Base-by-base conservation (phyloP, 1,140 invertebrate genomes). In the Rhyzopertha dominica region DNA sequence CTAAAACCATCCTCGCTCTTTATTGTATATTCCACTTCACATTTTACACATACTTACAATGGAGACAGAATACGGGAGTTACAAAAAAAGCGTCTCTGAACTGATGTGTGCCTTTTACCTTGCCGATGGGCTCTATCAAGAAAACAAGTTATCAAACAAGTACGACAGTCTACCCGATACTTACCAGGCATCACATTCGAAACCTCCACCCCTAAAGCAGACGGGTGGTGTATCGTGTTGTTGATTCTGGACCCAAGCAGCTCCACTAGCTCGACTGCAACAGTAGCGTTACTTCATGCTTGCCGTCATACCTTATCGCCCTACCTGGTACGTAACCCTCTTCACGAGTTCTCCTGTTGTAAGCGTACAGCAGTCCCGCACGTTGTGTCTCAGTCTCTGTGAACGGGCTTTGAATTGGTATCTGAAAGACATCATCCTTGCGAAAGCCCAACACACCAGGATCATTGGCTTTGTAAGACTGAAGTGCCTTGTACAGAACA, bases 11-110 rank as follows among this genome's bases (percentile, higher is more conserved):
- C n/a, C n/a, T n/a, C n/a, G n/a, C n/a, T n/a, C n/a, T n/a, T n/a
- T n/a, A n/a, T n/a, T n/a, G n/a, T n/a, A n/a, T n/a, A n/a, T n/a
- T n/a, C n/a, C n/a, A n/a, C n/a, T n/a, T n/a, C n/a, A n/a, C n/a
- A n/a, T n/a, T n/a, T n/a, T n/a, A n/a, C n/a, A n/a, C 37, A 43
- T 52, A 75, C 73, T 74, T 64, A 75, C 73, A 75, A 51, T 73
- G 71, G 47, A 62, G 56, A 52, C 73, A 75, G n/a, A 75, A 53
- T 46, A 74, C 62, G 44, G 73, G 73, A 43, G 63, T 73, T 56
- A 74, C 53, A 58, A 74, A 72, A 56, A 70, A 73, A 57, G 69
- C 64, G 52, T 70, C 63, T 49, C 61, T 45, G 12, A 69, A 49
- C 25, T 51, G n/a, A n/a, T n/a, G n/a, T n/a, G n/a, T n/a, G n/a